phyloP scores from a whole-genome alignment of 2,113 vertebrate genomes.

The Heliornis fulica region DNA sequence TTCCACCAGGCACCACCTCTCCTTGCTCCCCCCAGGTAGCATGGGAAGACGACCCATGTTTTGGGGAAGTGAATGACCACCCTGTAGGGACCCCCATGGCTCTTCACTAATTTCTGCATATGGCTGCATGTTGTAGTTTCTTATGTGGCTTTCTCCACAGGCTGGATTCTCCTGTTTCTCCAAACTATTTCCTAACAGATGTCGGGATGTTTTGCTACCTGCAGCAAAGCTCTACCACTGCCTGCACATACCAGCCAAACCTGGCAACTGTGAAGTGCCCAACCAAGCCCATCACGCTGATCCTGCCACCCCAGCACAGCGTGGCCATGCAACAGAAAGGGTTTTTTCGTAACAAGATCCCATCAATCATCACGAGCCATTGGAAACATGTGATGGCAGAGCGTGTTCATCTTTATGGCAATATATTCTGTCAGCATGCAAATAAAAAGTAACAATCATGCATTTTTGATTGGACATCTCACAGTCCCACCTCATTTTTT shows the following conservation, averaged over 20 bases:
- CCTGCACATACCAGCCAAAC: neutral
- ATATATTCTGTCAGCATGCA: neutral
- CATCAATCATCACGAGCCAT: neutral
- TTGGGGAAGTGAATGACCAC: neutral
- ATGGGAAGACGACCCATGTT: neutral
- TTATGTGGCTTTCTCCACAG: neutral
- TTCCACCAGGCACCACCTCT: neutral
- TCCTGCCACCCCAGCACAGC: neutral
- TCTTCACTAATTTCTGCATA: neutral
- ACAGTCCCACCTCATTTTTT: neutral
- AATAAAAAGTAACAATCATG: neutral
- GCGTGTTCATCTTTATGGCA: accelerated
- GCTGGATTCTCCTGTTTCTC: neutral
- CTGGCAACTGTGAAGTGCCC: neutral
- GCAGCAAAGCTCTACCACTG: neutral
- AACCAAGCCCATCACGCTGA: neutral
- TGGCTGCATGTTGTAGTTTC: neutral
- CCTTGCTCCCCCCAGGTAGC: neutral
- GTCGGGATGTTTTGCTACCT: neutral
- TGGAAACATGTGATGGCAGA: neutral
- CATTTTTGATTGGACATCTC: neutral
- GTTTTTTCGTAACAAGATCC: neutral
- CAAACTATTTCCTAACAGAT: neutral
- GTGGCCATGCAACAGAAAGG: accelerated
- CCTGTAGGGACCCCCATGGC: neutral